phyloP scores from a whole-genome alignment of 2,113 vertebrate genomes.

The Petrocephalus microphthalmus region DNA sequence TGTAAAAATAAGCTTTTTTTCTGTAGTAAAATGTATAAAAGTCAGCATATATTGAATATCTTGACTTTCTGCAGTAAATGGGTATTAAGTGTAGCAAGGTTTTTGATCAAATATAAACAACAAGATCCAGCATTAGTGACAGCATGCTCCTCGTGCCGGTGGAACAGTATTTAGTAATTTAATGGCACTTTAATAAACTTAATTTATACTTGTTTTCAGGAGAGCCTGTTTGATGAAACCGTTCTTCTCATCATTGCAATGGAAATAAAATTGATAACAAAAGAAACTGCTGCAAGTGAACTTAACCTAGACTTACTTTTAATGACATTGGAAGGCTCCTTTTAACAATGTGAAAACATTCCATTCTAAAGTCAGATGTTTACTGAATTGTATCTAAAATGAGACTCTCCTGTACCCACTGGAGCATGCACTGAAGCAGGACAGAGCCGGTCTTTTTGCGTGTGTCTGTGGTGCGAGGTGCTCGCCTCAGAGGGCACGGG shows the following conservation, averaged over 20 bases:
- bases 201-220: neutral
- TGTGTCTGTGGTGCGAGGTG: constrained; percentile 23
- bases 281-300: neutral
- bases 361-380: neutral
- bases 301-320: neutral
- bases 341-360: neutral
- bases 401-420: neutral
- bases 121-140: neutral
- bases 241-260: neutral
- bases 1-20: neutral
- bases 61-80: neutral
- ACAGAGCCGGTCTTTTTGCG: neutral
- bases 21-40: neutral
- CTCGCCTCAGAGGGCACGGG: constrained; percentile 37
- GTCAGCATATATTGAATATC: neutral
- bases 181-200: neutral
- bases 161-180: neutral
- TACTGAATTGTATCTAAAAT: neutral
- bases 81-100: neutral
- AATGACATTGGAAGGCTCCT: neutral
- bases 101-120: neutral
- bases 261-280: neutral
- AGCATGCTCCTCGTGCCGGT: neutral
- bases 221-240: neutral
- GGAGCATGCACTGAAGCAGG: neutral